Base-by-base conservation (phyloP, 1,140 invertebrate genomes). In the Ephestia elutella region DNA sequence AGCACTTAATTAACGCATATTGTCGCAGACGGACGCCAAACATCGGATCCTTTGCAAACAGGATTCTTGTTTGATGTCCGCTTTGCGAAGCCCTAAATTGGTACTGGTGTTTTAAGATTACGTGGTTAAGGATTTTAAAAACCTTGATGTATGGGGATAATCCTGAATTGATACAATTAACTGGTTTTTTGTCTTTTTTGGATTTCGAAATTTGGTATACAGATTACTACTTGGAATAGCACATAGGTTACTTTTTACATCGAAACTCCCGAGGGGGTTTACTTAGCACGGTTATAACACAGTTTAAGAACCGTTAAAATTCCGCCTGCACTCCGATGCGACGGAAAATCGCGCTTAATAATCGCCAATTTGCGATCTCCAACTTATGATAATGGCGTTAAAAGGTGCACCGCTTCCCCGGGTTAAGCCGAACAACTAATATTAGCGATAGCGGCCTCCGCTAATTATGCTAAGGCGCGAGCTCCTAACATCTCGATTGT, bases 331-430 rank as follows among this genome's bases (percentile, higher is more conserved):
- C 38, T 44, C 38, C 13, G 32, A 8, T 13, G 8, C 32, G 32
- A 38, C 32, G 13, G 13, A 44, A 15, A 15, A 44, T 44, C 38
- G 38, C 38, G 38, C 13, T 5, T 44, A 44, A 44, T 44, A 44
- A 44, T 44, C 38, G 38, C n/a, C 38, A 44, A 44, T 44, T 44
- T 44, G 38, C 38, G 38, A 44, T 44, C 38, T 44, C 38, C 38
- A 44, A 44, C 38, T 44, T 44, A 44, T 44, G 38, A 10, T 44
- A 44, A 44, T 44, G 38, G 38, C 38, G 5, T 10, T 44, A 44
- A 44, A 44, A 44, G 38, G 38, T 44, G 38, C 38, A 44, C 13
- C 38, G 38, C 38, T 44, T 44, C 38, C 38, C 2, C n/a, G 38
- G 38, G 10, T 44, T 44, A 44, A 44, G 38, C 38, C 38, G 38